Base-by-base conservation (phyloP, 92 coral and sea anemone species). In the Heteractis magnifica region DNA sequence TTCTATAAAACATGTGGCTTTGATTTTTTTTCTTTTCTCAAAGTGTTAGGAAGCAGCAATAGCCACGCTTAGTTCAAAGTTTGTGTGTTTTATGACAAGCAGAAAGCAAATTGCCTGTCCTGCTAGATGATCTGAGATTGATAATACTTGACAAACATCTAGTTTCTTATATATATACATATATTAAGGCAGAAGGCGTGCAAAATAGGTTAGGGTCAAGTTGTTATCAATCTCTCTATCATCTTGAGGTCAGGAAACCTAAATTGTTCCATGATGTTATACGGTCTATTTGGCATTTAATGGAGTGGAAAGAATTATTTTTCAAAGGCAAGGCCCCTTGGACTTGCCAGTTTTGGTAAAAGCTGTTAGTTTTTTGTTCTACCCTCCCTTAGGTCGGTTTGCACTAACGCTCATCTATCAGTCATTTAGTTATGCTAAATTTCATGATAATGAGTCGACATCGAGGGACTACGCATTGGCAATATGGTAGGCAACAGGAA, bases 291-390 rank as follows among this genome's bases (percentile, higher is more conserved):
- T 68, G 73, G 73, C 12, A 68, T 20, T 62, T 23, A 68, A 68
- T 48, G 15, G 13, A 68, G 14, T 2, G 1, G 49, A 41, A 68
- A 65, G 26, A 34, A 34, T 34, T 34, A 34, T 34, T 65, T 15
- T 65, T 18, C 26, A 5, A 6, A 26, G 73, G 73, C 71, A 64
- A 64, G 71, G 26, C 41, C 71, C 6, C n/a, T 64, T 64, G 49
- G 73, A 20, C 73, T 68, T 68, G 73, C 48, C 73, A 68, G 73
- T 68, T 68, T 68, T 68, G 73, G 73, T 68, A 68, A 68, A 68
- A 68, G 49, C 73, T 68, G 73, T 20, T 20, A 12, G 73, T 41
- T 9, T 64, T 64, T 7, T 68, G 11, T 26, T 68, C 49, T 68
- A 68, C 73, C 73, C 73, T 20, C 26, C 73, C 73, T 8, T 15